Base-by-base conservation (phyloP, 53 echinoderm and acorn worm species). In the Holothuria scabra region DNA sequence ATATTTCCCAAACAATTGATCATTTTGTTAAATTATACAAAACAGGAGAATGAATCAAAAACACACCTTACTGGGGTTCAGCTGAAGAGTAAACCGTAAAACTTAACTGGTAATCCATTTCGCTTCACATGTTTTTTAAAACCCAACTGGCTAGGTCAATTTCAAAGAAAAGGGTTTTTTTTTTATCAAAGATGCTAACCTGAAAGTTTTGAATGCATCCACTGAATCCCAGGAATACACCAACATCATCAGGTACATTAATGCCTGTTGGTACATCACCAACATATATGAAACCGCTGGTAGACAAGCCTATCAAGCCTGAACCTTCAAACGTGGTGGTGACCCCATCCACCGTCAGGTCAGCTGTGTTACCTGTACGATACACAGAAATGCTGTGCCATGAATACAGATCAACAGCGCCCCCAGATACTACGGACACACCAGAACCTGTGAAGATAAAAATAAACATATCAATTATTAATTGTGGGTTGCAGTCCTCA, bases 161-260 rank as follows among this genome's bases (percentile, higher is more conserved):
- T 25, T 23, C 35, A 37, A 44, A 21, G 35, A 6, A 4, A 21
- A 70, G 4, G 44, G 5, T 7, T 44, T 8, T 8, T n/a, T 26
- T 29, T 24, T 4, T 9, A 19, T 10, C 16, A 35, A 8, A 60
- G 46, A 32, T 52, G 46, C 68, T 69, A 48, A 94, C 97, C 92
- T 94, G 88, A 20, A 97, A 64, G 59, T 89, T 86, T 58, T 97
- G 86, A 7, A 97, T 76, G 38, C 97, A 97, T 19, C 97, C 97
- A 57, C 63, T 48, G 60, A 90, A 94, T 18, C 97, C 97, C 60
- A 80, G 86, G 33, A 83, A 75, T 74, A 92, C 84, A 3, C 86
- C 94, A 0, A 86, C 66, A 64, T 94, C 97, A 9, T 81, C 18
- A 18, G 93, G 90, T 44, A 94, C 62, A 18, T 57, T 29, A 8